phyloP scores from a whole-genome alignment of 2,113 vertebrate genomes.

The Himantopus leucocephalus region DNA sequence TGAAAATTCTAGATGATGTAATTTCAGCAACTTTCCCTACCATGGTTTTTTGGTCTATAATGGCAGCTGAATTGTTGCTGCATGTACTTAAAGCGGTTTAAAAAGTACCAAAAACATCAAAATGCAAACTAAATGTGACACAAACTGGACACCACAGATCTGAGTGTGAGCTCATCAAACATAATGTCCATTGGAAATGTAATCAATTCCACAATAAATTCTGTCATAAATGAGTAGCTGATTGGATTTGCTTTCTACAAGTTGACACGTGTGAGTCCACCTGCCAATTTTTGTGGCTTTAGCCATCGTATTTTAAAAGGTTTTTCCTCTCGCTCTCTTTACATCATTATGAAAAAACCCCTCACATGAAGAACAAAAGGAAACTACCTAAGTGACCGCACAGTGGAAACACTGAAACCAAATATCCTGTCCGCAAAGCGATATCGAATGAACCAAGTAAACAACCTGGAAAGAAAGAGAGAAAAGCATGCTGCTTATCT shows the following conservation, averaged over 20 bases:
- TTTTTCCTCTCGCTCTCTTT: background rate
- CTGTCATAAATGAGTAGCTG: conserved; percentile 8
- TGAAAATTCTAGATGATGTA: background rate
- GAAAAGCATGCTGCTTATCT: background rate
- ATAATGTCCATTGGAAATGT: background rate
- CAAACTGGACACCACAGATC: background rate
- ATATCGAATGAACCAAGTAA: conserved; percentile 3
- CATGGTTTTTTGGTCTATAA: background rate
- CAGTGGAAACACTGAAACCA: conserved; percentile 56
- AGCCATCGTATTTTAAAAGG: background rate
- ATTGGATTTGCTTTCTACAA: background rate
- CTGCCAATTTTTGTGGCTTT: conserved; percentile 4
- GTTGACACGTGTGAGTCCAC: background rate
- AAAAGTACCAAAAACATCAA: background rate
- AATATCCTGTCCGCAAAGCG: background rate
- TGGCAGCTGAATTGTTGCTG: background rate
- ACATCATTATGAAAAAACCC: background rate
- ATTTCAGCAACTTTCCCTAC: background rate
- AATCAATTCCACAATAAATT: background rate
- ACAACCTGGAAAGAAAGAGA: conserved; percentile 19
- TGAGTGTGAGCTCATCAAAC: background rate
- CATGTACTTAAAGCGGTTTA: background rate
- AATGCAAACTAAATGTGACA: background rate
- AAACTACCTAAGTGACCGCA: background rate
- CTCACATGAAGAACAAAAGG: conserved; percentile 13